Conservation (phyloP, 2,888 invertebrate genomes). For the Ecdyonurus torrentis region DNA sequence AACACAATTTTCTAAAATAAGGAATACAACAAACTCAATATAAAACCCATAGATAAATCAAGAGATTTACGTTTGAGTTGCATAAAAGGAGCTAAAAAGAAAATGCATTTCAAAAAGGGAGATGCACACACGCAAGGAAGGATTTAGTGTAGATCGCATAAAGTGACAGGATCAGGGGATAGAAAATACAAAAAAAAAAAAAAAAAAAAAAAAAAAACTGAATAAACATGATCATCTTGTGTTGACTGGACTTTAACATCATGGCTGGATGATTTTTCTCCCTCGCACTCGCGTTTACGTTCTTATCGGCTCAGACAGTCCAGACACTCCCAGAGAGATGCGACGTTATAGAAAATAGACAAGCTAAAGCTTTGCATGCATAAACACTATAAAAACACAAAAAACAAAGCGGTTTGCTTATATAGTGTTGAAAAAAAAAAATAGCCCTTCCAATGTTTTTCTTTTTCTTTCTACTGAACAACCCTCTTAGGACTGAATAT, state of each 20-base stretch:
- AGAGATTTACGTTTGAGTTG: too few species aligned
- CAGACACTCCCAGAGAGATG: neutral
- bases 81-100: too few species aligned
- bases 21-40: too few species aligned
- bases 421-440: neutral
- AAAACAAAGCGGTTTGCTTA: neutral
- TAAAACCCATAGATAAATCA: too few species aligned
- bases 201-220: neutral
- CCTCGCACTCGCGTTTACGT: too few species aligned
- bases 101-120: too few species aligned
- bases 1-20: too few species aligned
- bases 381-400: neutral
- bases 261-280: too few species aligned
- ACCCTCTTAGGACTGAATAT: neutral
- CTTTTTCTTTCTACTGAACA: neutral
- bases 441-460: neutral
- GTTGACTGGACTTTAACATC: neutral
- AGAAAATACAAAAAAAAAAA: neutral
- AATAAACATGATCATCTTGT: neutral
- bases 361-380: neutral
- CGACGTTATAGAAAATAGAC: too few species aligned
- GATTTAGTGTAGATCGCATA: neutral
- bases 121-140: too few species aligned
- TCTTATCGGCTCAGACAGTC: neutral
- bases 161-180: neutral